A percentile compares a stretch with the other conserved stretches of the same genome.
Conservation (phyloP, 1,140 invertebrate species). For the Drosophila rhopaloa region DNA sequence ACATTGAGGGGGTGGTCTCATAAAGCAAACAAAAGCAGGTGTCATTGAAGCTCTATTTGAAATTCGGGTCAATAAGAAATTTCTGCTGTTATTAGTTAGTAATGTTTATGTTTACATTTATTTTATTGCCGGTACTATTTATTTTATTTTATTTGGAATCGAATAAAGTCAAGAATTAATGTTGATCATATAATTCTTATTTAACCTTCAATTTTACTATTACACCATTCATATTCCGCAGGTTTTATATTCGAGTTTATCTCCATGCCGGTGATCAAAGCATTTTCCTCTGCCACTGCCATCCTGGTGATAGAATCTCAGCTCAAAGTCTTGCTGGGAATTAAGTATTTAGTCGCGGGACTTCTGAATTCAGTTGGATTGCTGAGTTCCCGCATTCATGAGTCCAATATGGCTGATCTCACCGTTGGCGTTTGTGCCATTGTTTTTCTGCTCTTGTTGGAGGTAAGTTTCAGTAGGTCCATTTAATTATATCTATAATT, state of each 20-base stretch:
- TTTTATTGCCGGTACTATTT: not conserved
- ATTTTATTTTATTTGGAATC: too few species aligned
- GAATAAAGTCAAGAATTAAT: not conserved
- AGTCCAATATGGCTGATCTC: constrained; percentile 88
- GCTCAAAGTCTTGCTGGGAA: constrained; percentile 92
- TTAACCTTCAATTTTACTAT: not conserved
- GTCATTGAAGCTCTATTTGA: not conserved
- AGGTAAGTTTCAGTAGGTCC: constrained; percentile 86
- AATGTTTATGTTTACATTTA: not conserved
- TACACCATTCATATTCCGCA: not conserved
- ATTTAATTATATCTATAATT: not conserved
- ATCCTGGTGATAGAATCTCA: constrained; percentile 96
- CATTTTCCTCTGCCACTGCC: constrained; percentile 97
- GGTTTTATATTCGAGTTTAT: constrained; percentile 98
- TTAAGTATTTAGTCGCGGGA: constrained; percentile 90
- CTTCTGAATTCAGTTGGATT: constrained; percentile 90
- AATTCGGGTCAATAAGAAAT: not conserved
- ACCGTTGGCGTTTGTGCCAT: constrained; percentile 90
- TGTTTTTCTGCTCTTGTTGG: constrained; percentile 88
- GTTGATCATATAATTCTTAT: not conserved
- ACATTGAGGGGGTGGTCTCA: not conserved
- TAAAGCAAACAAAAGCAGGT: not conserved
- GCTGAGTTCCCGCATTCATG: constrained; percentile 87
- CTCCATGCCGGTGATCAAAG: constrained; percentile 96
- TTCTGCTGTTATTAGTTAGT: too few species aligned